Evolutionary conservation across 2,888 invertebrate species (phyloP), one percentile per base, ranked within the genome.

Genomic region (Ochropacha duplaris): DNA sequence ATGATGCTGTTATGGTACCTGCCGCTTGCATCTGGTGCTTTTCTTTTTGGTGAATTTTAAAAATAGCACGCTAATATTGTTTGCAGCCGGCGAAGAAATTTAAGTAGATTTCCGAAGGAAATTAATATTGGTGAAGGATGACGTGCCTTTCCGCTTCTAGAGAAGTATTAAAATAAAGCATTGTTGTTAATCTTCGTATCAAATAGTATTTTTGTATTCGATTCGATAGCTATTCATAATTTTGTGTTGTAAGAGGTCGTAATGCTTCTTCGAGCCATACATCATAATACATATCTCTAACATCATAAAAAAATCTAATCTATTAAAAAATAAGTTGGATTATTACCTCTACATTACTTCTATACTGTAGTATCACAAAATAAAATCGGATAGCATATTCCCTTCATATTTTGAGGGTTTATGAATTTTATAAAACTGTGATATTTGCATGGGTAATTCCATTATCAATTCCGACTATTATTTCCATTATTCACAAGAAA

Each of bases 1-100:
- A 86, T 84, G 90, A 90, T 87, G 87, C 87, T 87, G 86, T 24
- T 73, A 76, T 77, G 73, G 83, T 91, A 92, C 92, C 92, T 92
- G 91, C 87, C 71, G 19, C 44, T 68, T 71, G 80, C 91, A 92
- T 91, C 87, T 91, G 92, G 87, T 89, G 87, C 80, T 83, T 86
- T 87, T 81, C 83, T 85, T 84, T 79, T 79, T 44, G 44, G 44
- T 44, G 44, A 73, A 81, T 79, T 78, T 85, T 86, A 84, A 87
- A 90, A 87, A 89, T 89, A 88, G 87, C 83, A 84, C 67, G 62
- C 65, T 74, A 65, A 74, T 74, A 72, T 72, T 72, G 31, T 61
- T 65, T 63, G 75, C 79, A 81, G 75, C 79, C 77, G 75, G 66
- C 34, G 24, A 58, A 59, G 64, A 64, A 57, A 59, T 64, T 60